Conservation (phyloP, 2,797 vertebrate species). For the Liparis tanakae region DNA sequence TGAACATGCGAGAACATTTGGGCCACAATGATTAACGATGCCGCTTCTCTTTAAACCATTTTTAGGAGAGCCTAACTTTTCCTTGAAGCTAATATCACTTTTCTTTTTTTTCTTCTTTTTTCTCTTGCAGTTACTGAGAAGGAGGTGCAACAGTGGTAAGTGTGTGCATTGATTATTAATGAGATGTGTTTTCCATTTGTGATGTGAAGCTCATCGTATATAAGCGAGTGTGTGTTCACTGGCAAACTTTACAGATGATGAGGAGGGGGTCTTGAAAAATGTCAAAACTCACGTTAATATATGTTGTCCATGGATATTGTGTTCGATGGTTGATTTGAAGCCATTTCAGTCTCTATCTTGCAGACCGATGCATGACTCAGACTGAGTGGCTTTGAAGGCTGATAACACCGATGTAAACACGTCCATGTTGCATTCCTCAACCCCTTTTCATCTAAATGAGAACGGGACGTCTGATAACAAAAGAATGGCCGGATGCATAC, state of each 20-base stretch:
- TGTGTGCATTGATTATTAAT: constrained; percentile 56
- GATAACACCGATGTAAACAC: constrained; percentile 67
- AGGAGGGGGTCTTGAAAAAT: not conserved
- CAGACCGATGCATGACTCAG: constrained; percentile 57
- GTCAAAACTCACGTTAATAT: constrained; percentile 23
- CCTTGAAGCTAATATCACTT: constrained; percentile 49
- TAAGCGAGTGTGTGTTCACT: constrained; percentile 8
- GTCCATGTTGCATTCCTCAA: constrained; percentile 62
- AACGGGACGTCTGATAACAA: constrained; percentile 51
- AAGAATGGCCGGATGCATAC: constrained; percentile 27
- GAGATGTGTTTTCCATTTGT: constrained; percentile 24
- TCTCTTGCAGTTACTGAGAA: constrained; percentile 82
- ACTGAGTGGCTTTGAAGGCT: constrained; percentile 62
- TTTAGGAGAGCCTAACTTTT: constrained; percentile 54
- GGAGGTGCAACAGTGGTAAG: constrained; percentile 84
- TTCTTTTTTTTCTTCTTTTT: constrained; percentile 68
- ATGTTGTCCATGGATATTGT: constrained; percentile 13
- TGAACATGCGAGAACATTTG: constrained; percentile 27
- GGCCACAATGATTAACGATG: constrained; percentile 53
- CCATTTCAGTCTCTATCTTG: constrained; percentile 45
- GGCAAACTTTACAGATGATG: not conserved
- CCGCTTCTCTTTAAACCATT: constrained; percentile 7
- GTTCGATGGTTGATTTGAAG: constrained; percentile 51
- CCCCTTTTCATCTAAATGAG: constrained; percentile 55
- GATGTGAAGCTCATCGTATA: constrained; percentile 14